A percentile compares a stretch with the other conserved stretches of the same genome.
Conservation (phyloP, 2,113 vertebrate genomes). For the Falcunculus frontatus region DNA sequence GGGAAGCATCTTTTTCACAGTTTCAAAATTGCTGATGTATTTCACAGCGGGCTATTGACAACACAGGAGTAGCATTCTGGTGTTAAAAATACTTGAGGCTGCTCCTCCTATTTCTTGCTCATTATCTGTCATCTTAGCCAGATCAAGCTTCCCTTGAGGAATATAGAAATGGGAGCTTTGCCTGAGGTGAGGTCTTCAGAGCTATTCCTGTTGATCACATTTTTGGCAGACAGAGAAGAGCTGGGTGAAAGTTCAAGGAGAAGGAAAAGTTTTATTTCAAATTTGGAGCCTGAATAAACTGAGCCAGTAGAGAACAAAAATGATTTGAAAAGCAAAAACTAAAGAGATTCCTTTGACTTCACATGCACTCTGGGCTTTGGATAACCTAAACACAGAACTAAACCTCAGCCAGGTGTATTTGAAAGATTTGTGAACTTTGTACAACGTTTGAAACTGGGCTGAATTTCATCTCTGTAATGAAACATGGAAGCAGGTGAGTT, state of each 20-base stretch:
- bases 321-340: background rate
- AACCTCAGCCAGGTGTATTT: background rate
- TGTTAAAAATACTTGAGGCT: constrained; percentile 59
- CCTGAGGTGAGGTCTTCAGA: constrained; percentile 22
- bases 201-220: background rate
- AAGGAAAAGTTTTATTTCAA: constrained; percentile 16
- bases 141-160: constrained; percentile 44
- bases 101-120: constrained; percentile 49
- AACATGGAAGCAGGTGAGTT: constrained; percentile 41
- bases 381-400: background rate
- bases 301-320: background rate
- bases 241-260: constrained; percentile 1
- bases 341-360: background rate
- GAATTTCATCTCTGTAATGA: constrained; percentile 13
- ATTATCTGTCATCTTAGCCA: constrained; percentile 48
- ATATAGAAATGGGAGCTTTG: constrained; percentile 54
- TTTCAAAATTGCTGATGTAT: constrained; percentile 44
- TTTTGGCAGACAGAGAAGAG: background rate
- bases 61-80: constrained; percentile 43
- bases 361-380: background rate
- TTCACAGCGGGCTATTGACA: constrained; percentile 26
- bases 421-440: constrained; percentile 14
- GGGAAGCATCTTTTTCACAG: constrained; percentile 34
- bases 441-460: background rate
- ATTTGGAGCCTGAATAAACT: background rate